Conservation (phyloP, 53 echinoderm and acorn worm genomes). For the Arbacia lixula region DNA sequence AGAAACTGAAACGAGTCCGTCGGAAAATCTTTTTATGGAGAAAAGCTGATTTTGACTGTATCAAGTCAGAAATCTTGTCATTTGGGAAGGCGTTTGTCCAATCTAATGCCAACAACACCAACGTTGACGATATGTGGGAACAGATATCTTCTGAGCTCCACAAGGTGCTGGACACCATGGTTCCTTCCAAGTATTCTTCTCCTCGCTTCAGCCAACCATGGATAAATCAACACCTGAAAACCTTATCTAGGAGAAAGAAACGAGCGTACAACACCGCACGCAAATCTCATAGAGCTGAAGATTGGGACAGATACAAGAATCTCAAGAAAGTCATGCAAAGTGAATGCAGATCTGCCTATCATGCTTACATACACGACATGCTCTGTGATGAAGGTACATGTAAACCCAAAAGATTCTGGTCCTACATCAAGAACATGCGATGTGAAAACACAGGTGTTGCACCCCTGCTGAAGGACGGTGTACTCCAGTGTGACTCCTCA, state of each 20-base stretch:
- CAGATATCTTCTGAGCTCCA: slow-evolving; percentile 18
- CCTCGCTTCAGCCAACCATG: slow-evolving; percentile 55
- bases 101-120: background rate
- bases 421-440: slow-evolving; percentile 47
- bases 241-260: slow-evolving; percentile 32
- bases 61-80: background rate
- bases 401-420: slow-evolving; percentile 47
- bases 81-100: background rate
- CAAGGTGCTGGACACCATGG: background rate
- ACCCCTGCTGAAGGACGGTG: slow-evolving; percentile 43
- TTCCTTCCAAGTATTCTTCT: slow-evolving; percentile 35
- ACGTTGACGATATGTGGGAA: too few relatives aligned
- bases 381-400: background rate
- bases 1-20: slow-evolving; percentile 29
- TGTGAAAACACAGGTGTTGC: slow-evolving; percentile 46
- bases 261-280: slow-evolving; percentile 33
- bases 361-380: slow-evolving; percentile 41
- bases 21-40: slow-evolving; percentile 30
- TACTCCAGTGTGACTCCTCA: slow-evolving; percentile 24
- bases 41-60: slow-evolving; percentile 35
- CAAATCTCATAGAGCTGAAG: background rate
- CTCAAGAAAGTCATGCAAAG: slow-evolving; percentile 39
- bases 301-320: slow-evolving; percentile 21
- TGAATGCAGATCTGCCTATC: slow-evolving; percentile 15
- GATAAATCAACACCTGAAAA: slow-evolving; percentile 36